These are phyloP conservation scores for Chauna torquata DNA, from an alignment of 2,113 vertebrate species.

Conservation along the genomic window DNA sequence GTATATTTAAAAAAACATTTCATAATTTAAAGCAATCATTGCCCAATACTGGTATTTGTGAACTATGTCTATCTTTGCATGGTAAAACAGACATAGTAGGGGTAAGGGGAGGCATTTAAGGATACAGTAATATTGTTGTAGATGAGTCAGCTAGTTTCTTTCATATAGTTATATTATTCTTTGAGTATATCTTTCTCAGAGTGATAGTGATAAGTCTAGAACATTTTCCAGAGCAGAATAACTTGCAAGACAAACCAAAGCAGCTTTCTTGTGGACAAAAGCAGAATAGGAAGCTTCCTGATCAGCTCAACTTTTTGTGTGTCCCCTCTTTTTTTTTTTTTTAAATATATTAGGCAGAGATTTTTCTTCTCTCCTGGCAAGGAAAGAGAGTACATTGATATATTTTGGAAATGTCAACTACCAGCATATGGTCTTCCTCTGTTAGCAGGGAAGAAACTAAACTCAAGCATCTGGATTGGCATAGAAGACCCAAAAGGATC, in stretches of 20 bases:
- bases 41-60: background rate
- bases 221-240: background rate
- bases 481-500: background rate
- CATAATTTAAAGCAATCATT: background rate
- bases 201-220: background rate
- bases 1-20: accelerated
- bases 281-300: background rate
- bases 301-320: background rate
- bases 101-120: background rate
- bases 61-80: background rate
- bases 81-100: background rate
- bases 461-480: constrained; percentile 12
- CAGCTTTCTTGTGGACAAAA: background rate
- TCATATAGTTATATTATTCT: background rate
- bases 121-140: background rate
- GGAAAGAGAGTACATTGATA: background rate
- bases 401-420: constrained; percentile 33
- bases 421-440: constrained; percentile 40
- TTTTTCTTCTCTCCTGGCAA: background rate
- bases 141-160: background rate
- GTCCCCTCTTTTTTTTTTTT: background rate
- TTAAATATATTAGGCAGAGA: background rate
- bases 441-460: constrained; percentile 17
- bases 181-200: background rate
- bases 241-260: background rate